Conservation (phyloP, 1,140 invertebrate genomes). For the Drosophila kanapiae region DNA sequence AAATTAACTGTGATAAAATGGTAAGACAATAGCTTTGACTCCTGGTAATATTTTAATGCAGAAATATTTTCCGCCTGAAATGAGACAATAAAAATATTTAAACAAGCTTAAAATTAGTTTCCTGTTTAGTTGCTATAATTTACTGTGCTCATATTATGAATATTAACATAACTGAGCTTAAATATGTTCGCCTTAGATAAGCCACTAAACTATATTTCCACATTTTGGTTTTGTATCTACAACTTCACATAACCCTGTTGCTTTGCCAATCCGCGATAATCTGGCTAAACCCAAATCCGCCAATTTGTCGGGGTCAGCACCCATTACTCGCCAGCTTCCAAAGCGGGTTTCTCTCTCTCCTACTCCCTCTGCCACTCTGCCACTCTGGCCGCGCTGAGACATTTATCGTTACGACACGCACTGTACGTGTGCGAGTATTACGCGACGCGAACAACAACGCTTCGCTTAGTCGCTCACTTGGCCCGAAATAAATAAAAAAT, state of each 20-base stretch:
- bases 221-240: neutral
- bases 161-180: neutral
- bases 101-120: neutral
- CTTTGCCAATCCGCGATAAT: conserved; percentile 5
- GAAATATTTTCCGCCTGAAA: no score
- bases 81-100: neutral
- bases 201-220: no score
- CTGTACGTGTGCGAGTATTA: conserved; percentile 54
- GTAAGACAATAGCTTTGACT: no score
- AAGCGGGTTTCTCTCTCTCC: conserved; percentile 4
- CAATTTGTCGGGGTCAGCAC: conserved; percentile 41
- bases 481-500: conserved; percentile 34
- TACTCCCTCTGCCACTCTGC: no score
- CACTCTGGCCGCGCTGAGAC: conserved; percentile 3
- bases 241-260: neutral
- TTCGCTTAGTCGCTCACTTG: conserved; percentile 48
- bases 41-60: no score
- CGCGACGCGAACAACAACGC: conserved; percentile 39
- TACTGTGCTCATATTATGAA: neutral
- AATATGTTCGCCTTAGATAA: neutral
- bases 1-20: no score
- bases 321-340: conserved; percentile 14
- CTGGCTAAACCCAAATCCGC: neutral
- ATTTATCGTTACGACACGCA: conserved; percentile 67
- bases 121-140: neutral